Conservation (phyloP, 1,140 invertebrate genomes). For the Stegodyphus dumicola region DNA sequence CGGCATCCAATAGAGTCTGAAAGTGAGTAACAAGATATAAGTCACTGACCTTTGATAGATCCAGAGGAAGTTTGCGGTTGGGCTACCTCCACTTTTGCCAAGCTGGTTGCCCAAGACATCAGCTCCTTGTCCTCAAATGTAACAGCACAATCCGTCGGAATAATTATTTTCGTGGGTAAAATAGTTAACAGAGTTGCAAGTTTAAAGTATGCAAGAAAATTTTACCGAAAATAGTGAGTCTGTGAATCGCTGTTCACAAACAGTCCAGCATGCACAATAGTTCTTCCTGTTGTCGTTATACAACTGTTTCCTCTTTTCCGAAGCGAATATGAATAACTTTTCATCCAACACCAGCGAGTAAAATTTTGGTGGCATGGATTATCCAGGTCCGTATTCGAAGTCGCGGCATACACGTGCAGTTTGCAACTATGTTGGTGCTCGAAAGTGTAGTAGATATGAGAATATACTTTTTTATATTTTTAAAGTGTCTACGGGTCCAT, state of each 20-base stretch:
- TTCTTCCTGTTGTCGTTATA: neutral
- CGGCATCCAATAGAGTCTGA: neutral
- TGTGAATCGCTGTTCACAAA: no score
- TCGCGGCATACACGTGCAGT: slow-evolving; percentile 40
- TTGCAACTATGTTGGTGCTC: neutral
- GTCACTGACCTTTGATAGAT: slow-evolving; percentile 64
- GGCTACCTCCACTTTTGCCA: slow-evolving; percentile 64
- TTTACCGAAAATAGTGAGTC: no score
- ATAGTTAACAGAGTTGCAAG: no score
- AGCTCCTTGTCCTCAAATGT: slow-evolving; percentile 41
- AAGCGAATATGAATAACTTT: neutral
- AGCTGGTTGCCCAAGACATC: slow-evolving; percentile 64
- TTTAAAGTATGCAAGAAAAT: no score
- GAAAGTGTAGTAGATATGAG: no score
- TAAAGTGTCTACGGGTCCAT: no score
- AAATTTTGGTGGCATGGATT: slow-evolving; percentile 41
- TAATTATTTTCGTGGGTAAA: neutral
- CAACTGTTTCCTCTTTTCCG: neutral
- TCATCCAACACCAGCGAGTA: slow-evolving; percentile 37
- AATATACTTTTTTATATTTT: no score
- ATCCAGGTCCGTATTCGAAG: slow-evolving; percentile 34
- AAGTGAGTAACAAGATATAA: neutral
- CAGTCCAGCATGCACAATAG: neutral
- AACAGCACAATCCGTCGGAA: slow-evolving; percentile 34
- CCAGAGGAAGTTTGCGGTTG: slow-evolving; percentile 65